phyloP scores from a whole-genome alignment of 2,888 invertebrate species.

The Pyrrhia umbra region DNA sequence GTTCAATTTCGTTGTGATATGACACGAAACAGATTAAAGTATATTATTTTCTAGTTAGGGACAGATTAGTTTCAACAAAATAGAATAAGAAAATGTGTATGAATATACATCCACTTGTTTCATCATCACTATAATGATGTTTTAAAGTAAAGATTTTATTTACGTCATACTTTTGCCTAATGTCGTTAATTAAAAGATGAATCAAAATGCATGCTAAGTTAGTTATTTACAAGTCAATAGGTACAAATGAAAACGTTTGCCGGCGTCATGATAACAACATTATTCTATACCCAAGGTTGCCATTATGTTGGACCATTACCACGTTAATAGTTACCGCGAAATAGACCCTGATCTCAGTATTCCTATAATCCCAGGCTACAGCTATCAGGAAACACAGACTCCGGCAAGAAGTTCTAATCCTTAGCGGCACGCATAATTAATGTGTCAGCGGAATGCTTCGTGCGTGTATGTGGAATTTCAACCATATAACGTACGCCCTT shows the following conservation, averaged over 20 bases:
- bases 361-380: neutral
- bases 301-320: neutral
- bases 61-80: constrained; percentile 24
- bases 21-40: neutral
- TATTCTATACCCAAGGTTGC: neutral
- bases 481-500: constrained; percentile 11
- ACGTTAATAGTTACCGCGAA: neutral
- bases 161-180: no score
- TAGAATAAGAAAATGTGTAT: constrained; percentile 19
- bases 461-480: constrained; percentile 28
- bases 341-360: neutral
- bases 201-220: no score
- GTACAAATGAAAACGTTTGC: constrained; percentile 15
- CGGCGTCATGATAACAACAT: constrained; percentile 2
- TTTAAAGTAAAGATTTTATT: no score
- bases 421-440: constrained; percentile 13
- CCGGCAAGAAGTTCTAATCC: neutral
- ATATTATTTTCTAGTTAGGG: constrained; percentile 9
- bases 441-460: constrained; percentile 22
- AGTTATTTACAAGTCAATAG: neutral
- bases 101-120: constrained; percentile 39
- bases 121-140: no score
- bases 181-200: no score
- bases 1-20: neutral
- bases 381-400: constrained; percentile 1